Evolutionary conservation across 2,888 invertebrate genomes (phyloP).

Genomic region (Melanotus villosus): DNA sequence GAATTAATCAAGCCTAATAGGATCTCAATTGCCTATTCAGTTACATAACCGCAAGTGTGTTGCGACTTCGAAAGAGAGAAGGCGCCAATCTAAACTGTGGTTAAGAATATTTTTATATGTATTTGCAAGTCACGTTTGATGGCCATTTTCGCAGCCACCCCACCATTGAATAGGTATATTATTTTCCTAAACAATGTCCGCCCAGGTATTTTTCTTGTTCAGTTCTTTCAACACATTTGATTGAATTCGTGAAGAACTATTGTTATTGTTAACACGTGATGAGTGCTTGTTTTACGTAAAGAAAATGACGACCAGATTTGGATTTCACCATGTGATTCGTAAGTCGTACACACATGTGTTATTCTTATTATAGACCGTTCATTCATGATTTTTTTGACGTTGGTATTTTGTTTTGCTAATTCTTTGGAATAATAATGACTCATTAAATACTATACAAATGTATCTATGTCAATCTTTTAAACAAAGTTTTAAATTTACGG

Average conservation of each 20-base stretch:
- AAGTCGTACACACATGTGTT: conserved; percentile 41
- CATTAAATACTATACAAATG: too few species aligned
- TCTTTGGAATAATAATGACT: conserved; percentile 25
- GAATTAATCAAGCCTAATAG: conserved; percentile 56
- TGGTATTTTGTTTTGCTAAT: conserved; percentile 25
- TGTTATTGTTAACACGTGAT: conserved; percentile 34
- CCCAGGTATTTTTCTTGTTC: conserved; percentile 30
- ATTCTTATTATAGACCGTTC: conserved; percentile 29
- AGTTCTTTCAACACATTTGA: conserved; percentile 41
- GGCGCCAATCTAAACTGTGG: conserved; percentile 37
- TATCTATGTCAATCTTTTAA: conserved; percentile 17
- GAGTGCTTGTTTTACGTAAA: conserved; percentile 26
- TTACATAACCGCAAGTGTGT: conserved; percentile 56
- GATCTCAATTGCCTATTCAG: conserved; percentile 55
- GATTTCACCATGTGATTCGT: conserved; percentile 39
- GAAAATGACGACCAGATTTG: conserved; percentile 41
- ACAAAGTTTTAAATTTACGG: conserved; percentile 15
- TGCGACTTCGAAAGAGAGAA: conserved; percentile 32
- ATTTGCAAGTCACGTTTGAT: conserved; percentile 40
- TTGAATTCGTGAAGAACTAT: conserved; percentile 26
- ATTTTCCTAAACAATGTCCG: conserved; percentile 19
- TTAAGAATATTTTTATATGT: conserved; percentile 3
- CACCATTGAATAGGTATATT: conserved; percentile 28
- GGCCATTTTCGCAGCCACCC: conserved; percentile 36
- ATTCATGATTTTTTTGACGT: conserved; percentile 37